These are phyloP conservation scores for Arrhopalites spinosus DNA, from an alignment of 2,888 invertebrate genomes.

Conservation along the genomic window DNA sequence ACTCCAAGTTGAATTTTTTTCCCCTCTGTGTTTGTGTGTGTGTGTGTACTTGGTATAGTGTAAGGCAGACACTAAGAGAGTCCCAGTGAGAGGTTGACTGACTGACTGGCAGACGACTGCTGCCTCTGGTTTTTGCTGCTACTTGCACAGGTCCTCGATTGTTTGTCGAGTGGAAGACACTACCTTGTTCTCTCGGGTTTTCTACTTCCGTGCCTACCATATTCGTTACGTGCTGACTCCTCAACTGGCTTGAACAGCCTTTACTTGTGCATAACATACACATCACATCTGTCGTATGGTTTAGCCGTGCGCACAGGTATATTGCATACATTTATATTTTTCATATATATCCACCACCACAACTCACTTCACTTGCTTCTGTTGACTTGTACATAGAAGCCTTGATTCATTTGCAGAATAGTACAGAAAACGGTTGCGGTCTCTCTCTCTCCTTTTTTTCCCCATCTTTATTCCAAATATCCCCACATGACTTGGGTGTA, in stretches of 20 bases:
- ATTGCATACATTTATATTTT: neutral
- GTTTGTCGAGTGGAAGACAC: slow-evolving; percentile 24
- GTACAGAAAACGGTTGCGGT: neutral
- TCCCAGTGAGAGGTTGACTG: slow-evolving; percentile 7
- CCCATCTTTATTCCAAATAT: neutral
- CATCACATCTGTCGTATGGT: neutral
- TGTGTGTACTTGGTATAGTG: neutral
- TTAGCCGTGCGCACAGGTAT: neutral
- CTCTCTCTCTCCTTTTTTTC: neutral
- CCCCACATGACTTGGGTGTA: neutral
- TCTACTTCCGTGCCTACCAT: neutral
- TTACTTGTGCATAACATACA: neutral
- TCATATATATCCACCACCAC: neutral
- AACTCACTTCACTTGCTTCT: neutral
- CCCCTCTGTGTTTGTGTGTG: neutral
- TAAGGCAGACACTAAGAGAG: neutral
- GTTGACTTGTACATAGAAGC: neutral
- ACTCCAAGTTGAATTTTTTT: neutral
- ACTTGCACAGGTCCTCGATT: slow-evolving; percentile 21
- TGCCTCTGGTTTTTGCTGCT: no score
- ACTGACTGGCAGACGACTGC: slow-evolving; percentile 15
- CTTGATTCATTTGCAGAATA: neutral
- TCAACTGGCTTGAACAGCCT: slow-evolving; percentile 1
- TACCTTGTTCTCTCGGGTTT: neutral
- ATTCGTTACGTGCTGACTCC: neutral